These are phyloP conservation scores for Sinella curviseta DNA, from an alignment of 1,140 invertebrate species.

Conservation along the genomic window DNA sequence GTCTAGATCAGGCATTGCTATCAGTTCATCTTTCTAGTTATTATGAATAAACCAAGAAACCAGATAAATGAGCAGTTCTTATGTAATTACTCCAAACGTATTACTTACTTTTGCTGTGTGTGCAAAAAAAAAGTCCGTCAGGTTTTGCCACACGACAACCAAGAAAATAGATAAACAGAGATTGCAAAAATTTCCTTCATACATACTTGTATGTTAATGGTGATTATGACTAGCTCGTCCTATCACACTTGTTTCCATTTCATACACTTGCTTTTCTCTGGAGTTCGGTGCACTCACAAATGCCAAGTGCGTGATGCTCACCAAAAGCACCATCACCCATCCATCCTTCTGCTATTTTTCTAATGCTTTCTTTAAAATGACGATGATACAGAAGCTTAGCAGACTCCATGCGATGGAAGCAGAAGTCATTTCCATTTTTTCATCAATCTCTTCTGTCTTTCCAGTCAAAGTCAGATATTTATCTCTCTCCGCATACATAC, in stretches of 20 bases:
- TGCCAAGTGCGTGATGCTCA: conserved; percentile 1
- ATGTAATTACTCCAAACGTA: too few species aligned
- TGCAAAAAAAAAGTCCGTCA: not conserved
- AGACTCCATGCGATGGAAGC: not conserved
- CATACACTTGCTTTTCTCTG: not conserved
- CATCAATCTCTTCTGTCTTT: not conserved
- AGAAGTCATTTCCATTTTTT: not conserved
- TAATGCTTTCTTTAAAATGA: too few species aligned
- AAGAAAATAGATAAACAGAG: not conserved
- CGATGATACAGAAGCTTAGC: too few species aligned
- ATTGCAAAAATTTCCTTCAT: not conserved
- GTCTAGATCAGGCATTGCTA: too few species aligned
- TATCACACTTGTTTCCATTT: not conserved
- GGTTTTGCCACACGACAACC: not conserved
- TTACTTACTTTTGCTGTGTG: too few species aligned
- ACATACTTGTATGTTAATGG: not conserved
- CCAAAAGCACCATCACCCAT: too few species aligned
- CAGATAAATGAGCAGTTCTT: too few species aligned
- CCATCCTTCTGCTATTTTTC: not conserved
- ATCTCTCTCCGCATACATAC: not conserved
- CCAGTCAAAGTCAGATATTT: too few species aligned
- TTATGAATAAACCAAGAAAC: too few species aligned
- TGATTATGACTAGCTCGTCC: too few species aligned
- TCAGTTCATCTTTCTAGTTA: too few species aligned
- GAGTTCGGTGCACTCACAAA: conserved; percentile 9